A percentile compares a stretch with the other conserved stretches of the same genome.
Evolutionary conservation across 1,140 invertebrate species (phyloP).

Genomic region (Mercenaria mercenaria): DNA sequence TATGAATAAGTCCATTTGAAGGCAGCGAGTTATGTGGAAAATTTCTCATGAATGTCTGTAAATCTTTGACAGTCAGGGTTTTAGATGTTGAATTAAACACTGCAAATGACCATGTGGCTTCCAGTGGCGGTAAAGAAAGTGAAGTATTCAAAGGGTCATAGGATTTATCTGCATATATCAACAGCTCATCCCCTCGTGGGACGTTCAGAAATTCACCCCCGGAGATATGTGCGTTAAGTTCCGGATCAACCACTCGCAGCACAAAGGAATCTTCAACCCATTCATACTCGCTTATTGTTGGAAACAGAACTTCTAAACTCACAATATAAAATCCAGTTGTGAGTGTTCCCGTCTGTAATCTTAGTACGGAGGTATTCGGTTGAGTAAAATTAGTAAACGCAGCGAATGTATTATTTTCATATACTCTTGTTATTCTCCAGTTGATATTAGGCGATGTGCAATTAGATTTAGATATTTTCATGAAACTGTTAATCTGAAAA

Average conservation of each 20-base stretch:
- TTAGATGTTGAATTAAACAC: neutral
- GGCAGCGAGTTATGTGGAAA: neutral
- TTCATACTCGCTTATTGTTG: neutral
- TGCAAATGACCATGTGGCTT: neutral
- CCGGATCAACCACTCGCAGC: constrained; percentile 6
- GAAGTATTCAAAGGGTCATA: neutral
- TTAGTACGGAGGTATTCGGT: neutral
- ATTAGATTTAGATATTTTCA: neutral
- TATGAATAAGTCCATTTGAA: no score
- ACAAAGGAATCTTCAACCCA: constrained; percentile 5
- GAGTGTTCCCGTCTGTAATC: neutral
- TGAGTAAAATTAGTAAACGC: neutral
- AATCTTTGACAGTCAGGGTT: neutral
- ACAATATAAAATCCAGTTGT: constrained; percentile 29
- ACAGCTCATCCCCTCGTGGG: neutral
- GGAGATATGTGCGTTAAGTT: constrained; percentile 16
- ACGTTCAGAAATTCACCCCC: constrained; percentile 28
- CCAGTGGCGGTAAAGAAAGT: neutral
- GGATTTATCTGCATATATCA: constrained; percentile 4
- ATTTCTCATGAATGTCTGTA: neutral
- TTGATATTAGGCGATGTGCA: constrained; percentile 2
- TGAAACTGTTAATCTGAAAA: constrained; percentile 31
- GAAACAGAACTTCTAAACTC: constrained; percentile 16
- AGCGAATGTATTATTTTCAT: neutral
- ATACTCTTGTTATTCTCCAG: constrained; percentile 26